A percentile compares a stretch with the other conserved stretches of the same genome.
Evolutionary conservation across 2,888 invertebrate species (phyloP).

Genomic region (Dicycla oo): DNA sequence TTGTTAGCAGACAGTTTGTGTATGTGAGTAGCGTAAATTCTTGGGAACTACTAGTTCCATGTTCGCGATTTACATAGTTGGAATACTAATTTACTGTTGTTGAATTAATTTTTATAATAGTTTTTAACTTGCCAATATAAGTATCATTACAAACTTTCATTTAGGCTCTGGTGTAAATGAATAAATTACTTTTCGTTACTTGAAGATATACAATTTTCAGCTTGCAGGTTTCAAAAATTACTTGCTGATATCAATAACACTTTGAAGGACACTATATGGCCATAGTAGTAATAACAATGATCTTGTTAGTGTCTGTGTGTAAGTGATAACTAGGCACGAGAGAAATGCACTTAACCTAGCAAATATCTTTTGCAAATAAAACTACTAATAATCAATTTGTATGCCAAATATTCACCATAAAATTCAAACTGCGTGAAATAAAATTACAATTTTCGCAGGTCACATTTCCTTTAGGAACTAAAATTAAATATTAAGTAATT

Average conservation of each 20-base stretch:
- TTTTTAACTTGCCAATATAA: not conserved
- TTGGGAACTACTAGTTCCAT: not conserved
- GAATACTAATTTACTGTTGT: slow-evolving; percentile 5
- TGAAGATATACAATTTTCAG: no score
- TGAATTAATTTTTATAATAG: no score
- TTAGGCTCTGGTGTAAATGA: not conserved
- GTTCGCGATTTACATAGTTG: not conserved
- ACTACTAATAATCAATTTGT: slow-evolving; percentile 2
- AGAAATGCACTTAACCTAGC: not conserved
- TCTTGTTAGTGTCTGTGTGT: no score
- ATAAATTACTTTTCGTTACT: not conserved
- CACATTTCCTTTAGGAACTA: slow-evolving; percentile 17
- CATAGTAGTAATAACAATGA: no score
- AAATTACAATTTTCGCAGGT: slow-evolving; percentile 8
- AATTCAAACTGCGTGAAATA: not conserved
- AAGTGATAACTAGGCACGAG: not conserved
- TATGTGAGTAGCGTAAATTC: no score
- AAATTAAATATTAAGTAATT: not conserved
- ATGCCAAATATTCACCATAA: slow-evolving; percentile 5
- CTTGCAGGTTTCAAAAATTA: not conserved
- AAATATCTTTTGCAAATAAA: not conserved
- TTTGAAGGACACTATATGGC: no score
- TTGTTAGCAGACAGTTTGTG: not conserved
- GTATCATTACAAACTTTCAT: not conserved
- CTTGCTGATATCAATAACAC: not conserved